phyloP scores from a whole-genome alignment of 1,140 invertebrate species.

The Musca domestica region DNA sequence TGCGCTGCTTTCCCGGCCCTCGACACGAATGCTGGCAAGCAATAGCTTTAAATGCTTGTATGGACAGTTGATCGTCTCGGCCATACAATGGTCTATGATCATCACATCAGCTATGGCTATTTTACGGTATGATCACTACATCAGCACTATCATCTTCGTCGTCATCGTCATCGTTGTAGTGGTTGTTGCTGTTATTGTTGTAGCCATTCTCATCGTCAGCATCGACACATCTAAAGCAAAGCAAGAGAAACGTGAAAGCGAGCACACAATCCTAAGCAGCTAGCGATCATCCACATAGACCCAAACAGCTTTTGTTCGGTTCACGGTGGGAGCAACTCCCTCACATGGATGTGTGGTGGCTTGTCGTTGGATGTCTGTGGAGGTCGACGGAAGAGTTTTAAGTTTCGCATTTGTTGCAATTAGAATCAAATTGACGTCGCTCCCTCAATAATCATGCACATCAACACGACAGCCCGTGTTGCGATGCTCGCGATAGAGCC shows the following conservation, averaged over 20 bases:
- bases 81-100: constrained; percentile 16
- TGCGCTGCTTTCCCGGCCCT: too few species aligned
- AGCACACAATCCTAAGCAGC: neutral
- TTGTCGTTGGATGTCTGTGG: too few species aligned
- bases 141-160: neutral
- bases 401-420: constrained; percentile 34
- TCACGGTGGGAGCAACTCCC: too few species aligned
- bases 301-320: too few species aligned
- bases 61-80: too few species aligned
- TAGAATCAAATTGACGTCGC: constrained; percentile 47
- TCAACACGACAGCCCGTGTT: constrained; percentile 17
- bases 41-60: too few species aligned
- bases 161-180: too few species aligned
- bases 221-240: neutral
- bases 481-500: neutral
- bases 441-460: constrained; percentile 16
- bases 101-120: constrained; percentile 19
- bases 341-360: too few species aligned
- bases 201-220: neutral
- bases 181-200: too few species aligned
- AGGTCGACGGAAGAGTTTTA: constrained; percentile 12
- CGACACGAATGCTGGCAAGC: too few species aligned
- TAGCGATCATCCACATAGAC: neutral
- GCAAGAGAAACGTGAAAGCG: neutral
- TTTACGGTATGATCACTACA: constrained; percentile 17